Base-by-base conservation (phyloP, 1,140 invertebrate species). In the Sycophila sp. region DNA sequence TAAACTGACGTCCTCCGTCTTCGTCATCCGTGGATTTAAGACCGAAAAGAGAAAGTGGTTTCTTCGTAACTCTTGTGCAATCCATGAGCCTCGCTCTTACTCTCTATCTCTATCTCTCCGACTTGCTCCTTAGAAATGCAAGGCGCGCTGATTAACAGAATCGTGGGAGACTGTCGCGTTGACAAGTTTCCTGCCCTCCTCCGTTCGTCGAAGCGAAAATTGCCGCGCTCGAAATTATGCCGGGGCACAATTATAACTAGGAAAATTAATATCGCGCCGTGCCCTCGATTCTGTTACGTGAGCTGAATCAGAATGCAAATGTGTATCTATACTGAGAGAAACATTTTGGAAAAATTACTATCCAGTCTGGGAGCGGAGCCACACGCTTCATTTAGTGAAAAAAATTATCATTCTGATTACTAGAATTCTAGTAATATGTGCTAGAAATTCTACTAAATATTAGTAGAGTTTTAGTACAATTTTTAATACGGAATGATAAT, bases 41-140 rank as follows among this genome's bases (percentile, higher is more conserved):
- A 67, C 24, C 38, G 36, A 62, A 62, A 69, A 69, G 67, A 69
- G 67, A 69, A 69, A 69, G 67, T 62, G 22, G 58, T 53, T 53
- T 49, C 15, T n/a, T 19, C 32, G 8, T n/a, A 7, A 5, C 28
- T 2, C 42, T 70, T 70, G 60, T 53, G 59, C 22, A 70, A 63
- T 56, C 11, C 40, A 22, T 34, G 28, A 28, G 7, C 24, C 42
- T n/a, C 8, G 13, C 10, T 24, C 36, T n/a, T 8, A 36, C 45
- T n/a, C n/a, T 53, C 45, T 19, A 42, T 45, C 2, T 1, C 19
- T 6, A 6, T 19, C 19, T 36, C 6, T 11, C 22, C 40, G 1
- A 13, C 11, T 59, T 22, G 11, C 26, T 42, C 15, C 49, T 53
- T 26, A 60, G 56, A 51, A 60, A 51, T 69, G 56, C 56, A 55